Base-by-base conservation (phyloP, 2,888 invertebrate species). In the Tromatobia lineatoria region DNA sequence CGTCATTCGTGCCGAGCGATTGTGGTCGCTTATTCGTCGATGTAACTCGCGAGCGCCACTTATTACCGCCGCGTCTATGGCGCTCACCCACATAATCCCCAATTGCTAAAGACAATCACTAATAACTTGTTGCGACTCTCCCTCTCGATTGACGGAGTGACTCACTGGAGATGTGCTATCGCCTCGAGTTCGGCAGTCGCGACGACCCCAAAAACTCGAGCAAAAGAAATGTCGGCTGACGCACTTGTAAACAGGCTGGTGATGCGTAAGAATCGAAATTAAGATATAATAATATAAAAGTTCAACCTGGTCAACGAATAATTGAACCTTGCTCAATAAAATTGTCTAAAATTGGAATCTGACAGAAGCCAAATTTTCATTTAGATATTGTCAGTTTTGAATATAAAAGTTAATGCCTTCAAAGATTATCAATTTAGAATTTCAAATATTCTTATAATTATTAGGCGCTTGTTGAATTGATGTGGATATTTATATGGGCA, bases 91-190 rank as follows among this genome's bases (percentile, higher is more conserved):
- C 83, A 85, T 86, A 83, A 85, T 80, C 78, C 78, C 90, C 91
- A 93, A 93, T 92, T 93, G 91, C 90, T 90, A 90, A 91, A 91
- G 91, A 92, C 93, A 91, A 93, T 92, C 90, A 90, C 89, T 92
- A 93, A 91, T 91, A 90, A 90, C 91, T 91, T 88, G 87, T 64
- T 34, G 34, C 34, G 15, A 84, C 89, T 88, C 88, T 90, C 74
- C 88, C 89, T 88, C 91, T 93, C 89, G 93, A 92, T 93, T 91
- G 92, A 89, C 88, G 76, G 88, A 87, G 88, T 93, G 93, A 93
- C 88, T 93, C 93, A 92, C 87, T 52, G 45, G 47, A 50, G 64
- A 29, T 73, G 61, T 70, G 61, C 67, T 50, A 73, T 67, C 76
- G 81, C 79, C 34, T 66, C 76, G 66, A 47, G 45, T 34, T 83